These are phyloP conservation scores for Danaus melanippus DNA, from an alignment of 1,140 invertebrate species.

Conservation along the genomic window DNA sequence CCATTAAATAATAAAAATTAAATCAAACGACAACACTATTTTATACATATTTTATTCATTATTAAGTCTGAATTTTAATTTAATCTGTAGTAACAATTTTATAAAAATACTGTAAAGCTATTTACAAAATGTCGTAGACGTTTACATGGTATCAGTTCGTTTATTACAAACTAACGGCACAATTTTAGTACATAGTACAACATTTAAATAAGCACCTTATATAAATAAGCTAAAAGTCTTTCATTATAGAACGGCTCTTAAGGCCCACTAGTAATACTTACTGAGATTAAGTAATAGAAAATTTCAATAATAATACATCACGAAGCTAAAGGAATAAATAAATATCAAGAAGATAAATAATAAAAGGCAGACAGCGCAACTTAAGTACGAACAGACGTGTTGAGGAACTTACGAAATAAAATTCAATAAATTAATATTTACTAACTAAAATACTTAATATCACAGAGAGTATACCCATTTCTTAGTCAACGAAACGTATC, in stretches of 20 bases:
- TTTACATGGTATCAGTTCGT: conserved; percentile 57
- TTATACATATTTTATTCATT: conserved; percentile 16
- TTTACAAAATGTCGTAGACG: conserved; percentile 43
- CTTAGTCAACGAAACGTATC: conserved; percentile 63
- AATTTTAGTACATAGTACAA: conserved; percentile 36
- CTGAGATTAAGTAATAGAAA: conserved; percentile 37
- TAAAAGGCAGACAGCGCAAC: conserved; percentile 21
- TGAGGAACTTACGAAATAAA: conserved; percentile 55
- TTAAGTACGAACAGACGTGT: conserved; percentile 30
- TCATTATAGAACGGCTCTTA: conserved; percentile 50
- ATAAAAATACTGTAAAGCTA: conserved; percentile 29
- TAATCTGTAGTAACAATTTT: conserved; percentile 31
- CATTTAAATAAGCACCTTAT: conserved; percentile 55
- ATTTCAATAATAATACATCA: conserved; percentile 36
- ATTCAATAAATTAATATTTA: conserved; percentile 65
- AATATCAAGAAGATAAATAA: conserved; percentile 31
- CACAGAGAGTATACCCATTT: conserved; percentile 69
- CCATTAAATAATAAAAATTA: conserved; percentile 6
- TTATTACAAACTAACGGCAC: conserved; percentile 49
- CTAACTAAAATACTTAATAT: conserved; percentile 67
- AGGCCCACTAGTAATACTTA: conserved; percentile 55
- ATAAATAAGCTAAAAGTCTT: conserved; percentile 57
- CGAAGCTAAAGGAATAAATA: conserved; percentile 31
- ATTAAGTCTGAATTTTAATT: conserved; percentile 28
- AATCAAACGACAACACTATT: too few species aligned